phyloP scores from a whole-genome alignment of 2,797 vertebrate species.

The Carduelis carduelis region DNA sequence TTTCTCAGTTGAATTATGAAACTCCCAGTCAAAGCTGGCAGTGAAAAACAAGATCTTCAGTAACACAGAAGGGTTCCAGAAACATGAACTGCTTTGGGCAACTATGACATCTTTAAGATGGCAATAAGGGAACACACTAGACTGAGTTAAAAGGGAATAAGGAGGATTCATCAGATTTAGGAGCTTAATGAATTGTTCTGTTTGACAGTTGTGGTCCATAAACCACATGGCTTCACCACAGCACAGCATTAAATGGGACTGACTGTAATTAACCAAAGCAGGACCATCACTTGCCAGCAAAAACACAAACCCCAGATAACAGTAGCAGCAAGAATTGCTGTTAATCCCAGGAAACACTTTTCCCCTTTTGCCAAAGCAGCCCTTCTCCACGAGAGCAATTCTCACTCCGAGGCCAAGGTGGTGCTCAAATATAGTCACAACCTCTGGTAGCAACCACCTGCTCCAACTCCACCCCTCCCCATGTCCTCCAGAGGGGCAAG shows the following conservation, averaged over 20 bases:
- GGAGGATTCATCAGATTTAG: background rate
- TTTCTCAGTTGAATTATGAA: background rate
- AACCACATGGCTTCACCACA: background rate
- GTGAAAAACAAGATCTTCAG: background rate
- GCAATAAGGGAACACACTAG: background rate
- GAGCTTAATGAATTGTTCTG: background rate
- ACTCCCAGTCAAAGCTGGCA: background rate
- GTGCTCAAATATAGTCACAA: slow-evolving; percentile 36
- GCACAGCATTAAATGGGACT: background rate
- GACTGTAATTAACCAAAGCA: slow-evolving; percentile 19
- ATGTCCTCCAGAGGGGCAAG: background rate
- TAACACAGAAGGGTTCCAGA: background rate
- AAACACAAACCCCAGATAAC: background rate
- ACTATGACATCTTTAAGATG: background rate
- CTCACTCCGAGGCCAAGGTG: slow-evolving; percentile 33
- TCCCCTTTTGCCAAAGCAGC: background rate
- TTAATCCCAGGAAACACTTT: background rate
- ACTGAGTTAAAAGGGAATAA: background rate
- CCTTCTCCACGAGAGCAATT: slow-evolving; percentile 3
- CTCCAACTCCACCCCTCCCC: background rate
- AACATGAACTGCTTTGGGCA: background rate
- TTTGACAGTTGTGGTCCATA: background rate
- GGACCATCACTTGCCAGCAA: background rate
- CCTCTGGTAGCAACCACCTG: background rate
- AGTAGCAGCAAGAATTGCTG: background rate